phyloP scores from a whole-genome alignment of 2,888 invertebrate genomes.

The Syrphus vitripennis region DNA sequence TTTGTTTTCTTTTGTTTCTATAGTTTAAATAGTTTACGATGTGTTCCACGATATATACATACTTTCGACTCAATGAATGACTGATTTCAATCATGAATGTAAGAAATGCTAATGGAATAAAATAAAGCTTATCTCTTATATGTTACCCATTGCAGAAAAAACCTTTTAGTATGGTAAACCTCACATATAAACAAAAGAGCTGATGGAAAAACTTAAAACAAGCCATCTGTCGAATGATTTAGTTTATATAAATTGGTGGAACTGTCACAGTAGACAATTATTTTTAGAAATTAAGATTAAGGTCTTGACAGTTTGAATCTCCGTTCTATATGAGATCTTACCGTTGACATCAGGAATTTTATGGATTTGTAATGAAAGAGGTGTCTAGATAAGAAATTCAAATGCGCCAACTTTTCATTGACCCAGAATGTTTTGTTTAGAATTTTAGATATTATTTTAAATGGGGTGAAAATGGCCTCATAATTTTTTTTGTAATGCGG shows the following conservation, averaged over 20 bases:
- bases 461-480: constrained; percentile 16
- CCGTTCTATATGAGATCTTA: background rate
- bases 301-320: background rate
- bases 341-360: background rate
- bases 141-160: too few species aligned
- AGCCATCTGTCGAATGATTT: constrained; percentile 44
- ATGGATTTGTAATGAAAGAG: constrained; percentile 26
- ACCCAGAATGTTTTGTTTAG: constrained; percentile 26
- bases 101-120: constrained; percentile 44
- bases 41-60: background rate
- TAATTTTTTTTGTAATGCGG: background rate
- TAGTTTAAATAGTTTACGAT: constrained; percentile 20
- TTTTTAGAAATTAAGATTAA: constrained; percentile 16
- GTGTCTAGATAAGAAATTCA: constrained; percentile 19
- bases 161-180: constrained; percentile 52
- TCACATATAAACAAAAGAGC: constrained; percentile 30
- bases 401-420: background rate
- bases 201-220: constrained; percentile 18
- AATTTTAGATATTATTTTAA: background rate
- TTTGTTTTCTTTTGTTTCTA: background rate
- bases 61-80: constrained; percentile 12
- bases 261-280: constrained; percentile 40
- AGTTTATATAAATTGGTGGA: constrained; percentile 48
- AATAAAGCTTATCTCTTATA: too few species aligned
- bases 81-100: constrained; percentile 46